A percentile compares a stretch with the other conserved stretches of the same genome.
Conservation (phyloP, 2,888 invertebrate species). For the Chloroclystis v-ata region DNA sequence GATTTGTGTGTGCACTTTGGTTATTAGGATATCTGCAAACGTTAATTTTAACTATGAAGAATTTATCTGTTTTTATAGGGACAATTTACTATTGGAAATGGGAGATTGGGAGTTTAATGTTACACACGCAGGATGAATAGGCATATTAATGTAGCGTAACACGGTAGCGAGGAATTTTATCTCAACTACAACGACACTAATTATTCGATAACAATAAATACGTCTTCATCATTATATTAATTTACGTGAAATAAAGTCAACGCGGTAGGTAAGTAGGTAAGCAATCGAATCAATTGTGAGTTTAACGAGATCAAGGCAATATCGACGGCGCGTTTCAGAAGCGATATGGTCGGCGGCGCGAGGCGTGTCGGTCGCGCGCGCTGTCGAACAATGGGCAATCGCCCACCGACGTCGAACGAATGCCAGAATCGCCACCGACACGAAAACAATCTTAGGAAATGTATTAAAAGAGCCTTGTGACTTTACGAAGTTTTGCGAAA, state of each 20-base stretch:
- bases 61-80: no score
- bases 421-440: constrained; percentile 29
- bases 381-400: constrained; percentile 69
- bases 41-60: background rate
- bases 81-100: no score
- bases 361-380: constrained; percentile 70
- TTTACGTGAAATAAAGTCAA: constrained; percentile 36
- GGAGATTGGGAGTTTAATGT: no score
- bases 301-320: constrained; percentile 67
- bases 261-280: constrained; percentile 62
- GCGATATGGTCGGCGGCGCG: constrained; percentile 72
- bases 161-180: no score
- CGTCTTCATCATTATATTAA: constrained; percentile 13
- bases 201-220: no score
- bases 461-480: no score
- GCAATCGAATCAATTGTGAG: constrained; percentile 60
- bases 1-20: background rate
- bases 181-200: no score
- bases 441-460: no score
- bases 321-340: constrained; percentile 48
- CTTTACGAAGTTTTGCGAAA: no score
- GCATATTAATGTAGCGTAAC: no score
- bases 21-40: background rate
- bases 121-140: no score
- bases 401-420: constrained; percentile 46